Percentiles rank a stretch among this genome's conserved stretches.
phyloP scores from a whole-genome alignment of 2,797 vertebrate species.

The Capromys pilorides region DNA sequence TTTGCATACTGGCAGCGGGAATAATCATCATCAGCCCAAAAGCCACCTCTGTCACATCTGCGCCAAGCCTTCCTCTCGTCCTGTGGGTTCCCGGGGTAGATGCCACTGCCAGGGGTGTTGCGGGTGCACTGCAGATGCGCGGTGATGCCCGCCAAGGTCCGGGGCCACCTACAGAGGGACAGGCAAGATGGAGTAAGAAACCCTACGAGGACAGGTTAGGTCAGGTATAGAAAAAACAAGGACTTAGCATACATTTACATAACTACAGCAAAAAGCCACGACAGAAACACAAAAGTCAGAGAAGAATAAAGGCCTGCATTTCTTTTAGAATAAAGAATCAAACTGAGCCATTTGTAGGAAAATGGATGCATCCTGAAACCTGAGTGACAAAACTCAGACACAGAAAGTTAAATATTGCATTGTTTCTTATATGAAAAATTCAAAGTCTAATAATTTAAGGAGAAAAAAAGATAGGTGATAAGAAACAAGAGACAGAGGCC shows the following conservation, averaged over 20 bases:
- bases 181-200: slow-evolving; percentile 11
- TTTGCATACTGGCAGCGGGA: slow-evolving; percentile 96
- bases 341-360: neutral
- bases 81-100: slow-evolving; percentile 90
- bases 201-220: slow-evolving; percentile 53
- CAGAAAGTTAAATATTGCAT: neutral
- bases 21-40: slow-evolving; percentile 96
- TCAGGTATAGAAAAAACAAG: slow-evolving; percentile 46
- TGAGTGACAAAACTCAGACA: neutral
- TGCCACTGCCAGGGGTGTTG: slow-evolving; percentile 89
- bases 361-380: neutral
- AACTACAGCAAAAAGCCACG: slow-evolving; percentile 59
- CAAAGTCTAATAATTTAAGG: neutral
- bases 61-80: slow-evolving; percentile 94
- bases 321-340: neutral
- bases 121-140: slow-evolving; percentile 93
- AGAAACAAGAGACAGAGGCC: neutral
- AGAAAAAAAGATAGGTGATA: neutral
- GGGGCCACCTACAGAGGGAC: slow-evolving; percentile 91
- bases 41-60: slow-evolving; percentile 91
- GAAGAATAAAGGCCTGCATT: slow-evolving; percentile 53
- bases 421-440: neutral
- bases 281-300: slow-evolving; percentile 43
- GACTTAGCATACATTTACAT: neutral
- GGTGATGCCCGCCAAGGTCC: slow-evolving; percentile 95